Evolutionary conservation across 1,140 invertebrate genomes (phyloP).

Genomic region (Temnothorax longispinosus): DNA sequence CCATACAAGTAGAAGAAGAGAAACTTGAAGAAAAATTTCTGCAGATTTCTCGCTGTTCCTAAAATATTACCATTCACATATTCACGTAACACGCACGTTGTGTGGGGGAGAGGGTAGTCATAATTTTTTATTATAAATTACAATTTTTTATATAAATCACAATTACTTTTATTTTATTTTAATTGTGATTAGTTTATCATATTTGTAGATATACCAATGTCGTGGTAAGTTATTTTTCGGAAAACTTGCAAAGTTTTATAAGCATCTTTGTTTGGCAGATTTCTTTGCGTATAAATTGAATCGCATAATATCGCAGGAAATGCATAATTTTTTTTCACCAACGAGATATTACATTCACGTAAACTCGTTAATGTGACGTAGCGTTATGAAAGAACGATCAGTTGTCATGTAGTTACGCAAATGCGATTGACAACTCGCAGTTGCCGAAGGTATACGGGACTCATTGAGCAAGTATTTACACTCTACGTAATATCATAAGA

Average conservation of each 20-base stretch:
- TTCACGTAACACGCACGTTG: too few species aligned
- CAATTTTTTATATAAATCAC: neutral
- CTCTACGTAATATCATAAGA: neutral
- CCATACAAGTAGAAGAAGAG: neutral
- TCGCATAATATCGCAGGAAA: neutral
- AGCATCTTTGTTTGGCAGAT: neutral
- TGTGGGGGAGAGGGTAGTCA: too few species aligned
- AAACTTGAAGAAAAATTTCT: neutral
- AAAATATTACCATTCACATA: neutral
- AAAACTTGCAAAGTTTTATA: neutral
- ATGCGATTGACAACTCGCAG: conserved; percentile 24
- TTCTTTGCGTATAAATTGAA: neutral
- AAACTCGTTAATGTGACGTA: neutral
- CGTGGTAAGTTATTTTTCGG: neutral
- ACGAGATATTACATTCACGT: neutral
- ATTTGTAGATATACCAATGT: neutral
- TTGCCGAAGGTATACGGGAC: neutral
- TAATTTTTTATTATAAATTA: neutral
- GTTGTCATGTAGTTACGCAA: conserved; percentile 13
- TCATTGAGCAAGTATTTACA: conserved; percentile 19
- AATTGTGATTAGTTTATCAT: neutral
- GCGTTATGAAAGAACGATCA: conserved; percentile 14
- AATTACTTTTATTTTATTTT: neutral
- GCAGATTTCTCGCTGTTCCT: neutral
- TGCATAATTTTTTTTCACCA: neutral